These are phyloP conservation scores for Alcedo atthis DNA, from an alignment of 2,797 vertebrate genomes.

Conservation along the genomic window DNA sequence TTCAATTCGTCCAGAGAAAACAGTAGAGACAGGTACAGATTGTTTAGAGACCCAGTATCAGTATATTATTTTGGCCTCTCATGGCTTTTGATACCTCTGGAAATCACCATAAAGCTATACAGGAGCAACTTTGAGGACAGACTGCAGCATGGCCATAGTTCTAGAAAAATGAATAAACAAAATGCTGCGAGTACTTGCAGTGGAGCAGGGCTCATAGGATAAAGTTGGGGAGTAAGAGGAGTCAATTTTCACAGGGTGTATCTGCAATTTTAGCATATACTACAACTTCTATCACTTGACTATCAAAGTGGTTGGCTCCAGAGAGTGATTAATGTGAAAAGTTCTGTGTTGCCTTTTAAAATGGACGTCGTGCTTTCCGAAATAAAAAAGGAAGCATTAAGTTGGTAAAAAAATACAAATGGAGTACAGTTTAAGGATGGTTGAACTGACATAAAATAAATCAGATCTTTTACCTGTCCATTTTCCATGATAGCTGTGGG, in stretches of 20 bases:
- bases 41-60: not conserved
- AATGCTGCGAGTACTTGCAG: not conserved
- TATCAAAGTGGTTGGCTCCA: not conserved
- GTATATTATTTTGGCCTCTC: not conserved
- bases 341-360: not conserved
- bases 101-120: not conserved
- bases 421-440: not conserved
- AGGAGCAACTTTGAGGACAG: not conserved
- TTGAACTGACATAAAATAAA: not conserved
- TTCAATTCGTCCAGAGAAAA: not conserved
- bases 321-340: not conserved
- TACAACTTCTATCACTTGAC: not conserved
- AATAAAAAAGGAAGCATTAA: not conserved
- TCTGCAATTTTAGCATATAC: not conserved
- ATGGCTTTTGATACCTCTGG: not conserved
- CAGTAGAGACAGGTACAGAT: not conserved
- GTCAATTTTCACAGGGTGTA: not conserved
- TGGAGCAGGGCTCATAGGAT: not conserved
- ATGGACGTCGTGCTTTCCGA: not conserved
- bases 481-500: slow-evolving; percentile 91
- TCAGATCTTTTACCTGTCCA: slow-evolving; percentile 85
- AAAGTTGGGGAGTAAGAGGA: not conserved
- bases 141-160: not conserved
- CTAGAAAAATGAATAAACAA: not conserved
- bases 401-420: not conserved